Evolutionary conservation across 2,797 vertebrate genomes (phyloP).

Genomic region (Dendrocincla fuliginosa): DNA sequence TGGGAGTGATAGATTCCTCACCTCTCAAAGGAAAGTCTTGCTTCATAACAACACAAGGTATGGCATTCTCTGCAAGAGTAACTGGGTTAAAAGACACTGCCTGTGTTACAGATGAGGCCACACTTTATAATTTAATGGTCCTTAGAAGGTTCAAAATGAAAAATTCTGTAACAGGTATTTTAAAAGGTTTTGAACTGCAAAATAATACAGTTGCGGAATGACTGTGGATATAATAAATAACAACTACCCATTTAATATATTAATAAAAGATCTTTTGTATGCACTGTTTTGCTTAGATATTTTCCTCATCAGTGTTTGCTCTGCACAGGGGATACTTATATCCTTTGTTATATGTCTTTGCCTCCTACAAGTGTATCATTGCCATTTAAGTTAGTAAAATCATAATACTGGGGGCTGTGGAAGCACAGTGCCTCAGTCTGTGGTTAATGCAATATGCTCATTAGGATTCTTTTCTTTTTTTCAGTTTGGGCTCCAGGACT

Average conservation of each 20-base stretch:
- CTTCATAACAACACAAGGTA: not conserved
- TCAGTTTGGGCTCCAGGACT: not conserved
- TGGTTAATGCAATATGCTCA: constrained; percentile 43
- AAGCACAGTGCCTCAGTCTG: not conserved
- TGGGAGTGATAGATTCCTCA: not conserved
- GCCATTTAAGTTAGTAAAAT: constrained; percentile 12
- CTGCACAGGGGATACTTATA: not conserved
- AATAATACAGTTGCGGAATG: not conserved
- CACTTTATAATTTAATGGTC: not conserved
- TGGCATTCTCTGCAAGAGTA: not conserved
- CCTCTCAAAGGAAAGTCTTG: not conserved
- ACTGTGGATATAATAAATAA: not conserved
- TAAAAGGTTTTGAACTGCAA: not conserved
- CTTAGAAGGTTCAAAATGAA: not conserved
- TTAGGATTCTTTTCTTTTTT: constrained; percentile 22
- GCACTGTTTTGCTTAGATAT: not conserved
- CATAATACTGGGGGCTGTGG: not conserved
- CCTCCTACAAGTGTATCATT: not conserved
- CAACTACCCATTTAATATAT: not conserved
- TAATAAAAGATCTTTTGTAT: not conserved
- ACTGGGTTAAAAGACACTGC: not conserved
- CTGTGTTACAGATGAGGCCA: not conserved
- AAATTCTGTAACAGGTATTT: not conserved
- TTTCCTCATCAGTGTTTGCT: not conserved
- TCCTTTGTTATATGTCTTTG: not conserved